Conservation (phyloP, 2,113 vertebrate species). For the Hoplias malabaricus region DNA sequence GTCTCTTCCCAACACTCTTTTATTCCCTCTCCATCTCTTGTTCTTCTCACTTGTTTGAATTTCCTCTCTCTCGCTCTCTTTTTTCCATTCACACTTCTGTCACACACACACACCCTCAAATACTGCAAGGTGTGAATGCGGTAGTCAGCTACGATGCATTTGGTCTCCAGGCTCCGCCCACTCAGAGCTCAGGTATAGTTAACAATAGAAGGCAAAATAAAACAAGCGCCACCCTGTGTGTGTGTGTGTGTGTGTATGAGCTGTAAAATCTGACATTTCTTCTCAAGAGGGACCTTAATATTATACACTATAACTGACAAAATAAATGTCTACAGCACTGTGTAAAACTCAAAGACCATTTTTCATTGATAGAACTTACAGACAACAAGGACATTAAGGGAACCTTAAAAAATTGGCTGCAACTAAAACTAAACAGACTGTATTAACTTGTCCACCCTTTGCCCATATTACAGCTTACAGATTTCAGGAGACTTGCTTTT, state of each 20-base stretch:
- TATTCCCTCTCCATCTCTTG: neutral
- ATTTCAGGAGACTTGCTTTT: too few species aligned
- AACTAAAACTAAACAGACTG: too few species aligned
- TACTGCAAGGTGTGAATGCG: conserved; percentile 11
- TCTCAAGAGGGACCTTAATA: neutral
- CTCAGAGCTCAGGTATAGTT: neutral
- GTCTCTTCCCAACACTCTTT: neutral
- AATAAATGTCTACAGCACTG: too few species aligned
- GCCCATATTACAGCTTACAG: too few species aligned
- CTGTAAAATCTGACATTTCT: neutral
- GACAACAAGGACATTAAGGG: too few species aligned
- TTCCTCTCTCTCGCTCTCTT: neutral
- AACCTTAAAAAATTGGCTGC: too few species aligned
- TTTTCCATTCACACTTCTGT: neutral
- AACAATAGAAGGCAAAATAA: conserved; percentile 3
- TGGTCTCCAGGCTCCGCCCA: neutral
- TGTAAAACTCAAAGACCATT: too few species aligned
- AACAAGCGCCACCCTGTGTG: neutral
- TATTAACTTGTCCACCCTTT: too few species aligned
- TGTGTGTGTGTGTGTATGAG: neutral
- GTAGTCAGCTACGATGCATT: neutral
- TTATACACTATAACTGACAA: too few species aligned
- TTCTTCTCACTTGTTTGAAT: neutral
- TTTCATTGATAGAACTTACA: too few species aligned
- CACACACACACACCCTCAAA: conserved; percentile 17